Evolutionary conservation across 2,888 invertebrate genomes (phyloP).

Genomic region (Dichetophora obliterata): DNA sequence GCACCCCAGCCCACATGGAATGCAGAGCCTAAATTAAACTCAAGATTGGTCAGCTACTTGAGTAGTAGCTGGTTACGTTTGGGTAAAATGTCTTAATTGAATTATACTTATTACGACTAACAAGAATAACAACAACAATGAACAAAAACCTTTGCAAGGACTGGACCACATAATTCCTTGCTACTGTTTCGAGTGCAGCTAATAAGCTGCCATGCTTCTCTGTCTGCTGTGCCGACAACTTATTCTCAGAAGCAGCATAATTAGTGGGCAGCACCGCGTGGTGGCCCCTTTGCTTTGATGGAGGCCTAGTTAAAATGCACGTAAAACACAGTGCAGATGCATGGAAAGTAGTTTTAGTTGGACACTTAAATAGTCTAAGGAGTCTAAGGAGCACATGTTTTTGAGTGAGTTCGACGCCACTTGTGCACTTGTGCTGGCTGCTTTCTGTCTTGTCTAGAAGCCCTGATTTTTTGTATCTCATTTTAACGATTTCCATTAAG

Average conservation of each 20-base stretch:
- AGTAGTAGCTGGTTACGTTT: slow-evolving; percentile 1
- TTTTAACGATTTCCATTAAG: too few relatives aligned
- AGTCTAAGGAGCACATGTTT: too few relatives aligned
- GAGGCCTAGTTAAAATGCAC: background rate
- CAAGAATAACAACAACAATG: background rate
- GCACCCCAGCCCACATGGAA: too few relatives aligned
- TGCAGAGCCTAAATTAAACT: too few relatives aligned
- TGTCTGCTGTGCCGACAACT: background rate
- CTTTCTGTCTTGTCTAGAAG: too few relatives aligned
- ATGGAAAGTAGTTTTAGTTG: background rate
- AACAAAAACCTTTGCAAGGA: background rate
- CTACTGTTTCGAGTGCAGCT: slow-evolving; percentile 14
- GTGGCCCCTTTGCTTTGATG: background rate
- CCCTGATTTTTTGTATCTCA: too few relatives aligned
- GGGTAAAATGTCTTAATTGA: slow-evolving; percentile 61
- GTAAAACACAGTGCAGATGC: background rate
- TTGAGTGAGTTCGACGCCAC: too few relatives aligned
- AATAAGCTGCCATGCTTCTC: background rate
- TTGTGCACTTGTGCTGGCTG: too few relatives aligned
- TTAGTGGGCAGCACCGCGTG: background rate
- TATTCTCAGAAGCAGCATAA: slow-evolving; percentile 7
- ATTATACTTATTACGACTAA: slow-evolving; percentile 58
- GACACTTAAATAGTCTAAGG: background rate
- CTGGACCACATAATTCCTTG: background rate
- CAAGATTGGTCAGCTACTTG: too few relatives aligned